Conservation (phyloP, 2,113 vertebrate genomes). For the Tachuris rubrigastra region DNA sequence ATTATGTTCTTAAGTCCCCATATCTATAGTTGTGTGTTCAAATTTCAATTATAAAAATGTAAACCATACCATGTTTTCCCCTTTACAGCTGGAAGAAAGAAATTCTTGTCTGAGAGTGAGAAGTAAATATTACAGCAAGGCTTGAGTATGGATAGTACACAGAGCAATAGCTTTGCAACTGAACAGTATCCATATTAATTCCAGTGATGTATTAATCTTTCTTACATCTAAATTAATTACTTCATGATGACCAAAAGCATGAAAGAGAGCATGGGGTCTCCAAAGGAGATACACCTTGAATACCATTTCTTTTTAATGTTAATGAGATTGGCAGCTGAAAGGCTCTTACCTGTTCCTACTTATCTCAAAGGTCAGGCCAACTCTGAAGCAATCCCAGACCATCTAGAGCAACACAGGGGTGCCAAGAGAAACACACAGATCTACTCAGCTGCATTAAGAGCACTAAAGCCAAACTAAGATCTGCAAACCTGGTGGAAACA, state of each 20-base stretch:
- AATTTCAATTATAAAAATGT: background rate
- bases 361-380: background rate
- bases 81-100: conserved; percentile 34
- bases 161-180: background rate
- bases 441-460: background rate
- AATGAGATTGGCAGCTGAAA: background rate
- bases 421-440: background rate
- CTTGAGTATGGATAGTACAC: background rate
- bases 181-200: background rate
- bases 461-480: background rate
- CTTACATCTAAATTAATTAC: background rate
- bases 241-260: background rate
- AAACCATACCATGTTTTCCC: background rate
- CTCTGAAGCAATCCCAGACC: background rate
- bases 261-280: background rate
- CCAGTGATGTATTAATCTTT: background rate
- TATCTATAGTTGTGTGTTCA: background rate
- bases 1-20: background rate
- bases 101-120: background rate
- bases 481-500: background rate
- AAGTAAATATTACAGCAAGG: background rate
- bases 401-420: background rate
- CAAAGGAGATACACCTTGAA: background rate
- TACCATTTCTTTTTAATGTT: background rate
- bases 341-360: background rate